Conservation (phyloP, 2,797 vertebrate species). For the Varecia variegata region DNA sequence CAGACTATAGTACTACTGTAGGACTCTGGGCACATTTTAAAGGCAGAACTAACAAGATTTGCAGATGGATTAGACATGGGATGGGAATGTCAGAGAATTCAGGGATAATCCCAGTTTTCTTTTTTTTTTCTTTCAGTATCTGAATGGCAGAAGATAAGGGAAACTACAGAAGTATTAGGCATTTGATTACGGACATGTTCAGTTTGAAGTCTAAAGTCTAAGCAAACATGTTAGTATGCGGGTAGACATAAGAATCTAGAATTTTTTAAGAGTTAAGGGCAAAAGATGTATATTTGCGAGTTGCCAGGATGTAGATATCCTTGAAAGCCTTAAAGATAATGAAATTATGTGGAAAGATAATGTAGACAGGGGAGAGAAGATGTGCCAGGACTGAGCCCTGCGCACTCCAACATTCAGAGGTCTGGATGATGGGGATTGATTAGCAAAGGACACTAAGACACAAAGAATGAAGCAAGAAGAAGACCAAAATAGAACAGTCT, state of each 20-base stretch:
- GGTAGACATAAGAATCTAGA: neutral
- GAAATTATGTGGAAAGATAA: neutral
- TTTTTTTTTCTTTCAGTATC: neutral
- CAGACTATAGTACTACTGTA: neutral
- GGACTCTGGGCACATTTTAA: neutral
- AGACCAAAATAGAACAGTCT: neutral
- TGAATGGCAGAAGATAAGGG: neutral
- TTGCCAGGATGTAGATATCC: neutral
- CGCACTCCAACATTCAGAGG: neutral
- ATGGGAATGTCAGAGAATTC: neutral
- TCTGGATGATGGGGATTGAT: neutral
- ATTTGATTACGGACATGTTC: neutral
- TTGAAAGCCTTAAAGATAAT: neutral
- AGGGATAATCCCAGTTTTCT: neutral
- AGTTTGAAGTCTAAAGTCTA: neutral
- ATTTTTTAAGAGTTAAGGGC: neutral
- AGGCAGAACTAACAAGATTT: neutral
- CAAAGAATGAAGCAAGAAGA: neutral
- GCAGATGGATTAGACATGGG: neutral
- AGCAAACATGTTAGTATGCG: neutral
- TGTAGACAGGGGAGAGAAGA: neutral
- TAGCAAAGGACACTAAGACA: neutral
- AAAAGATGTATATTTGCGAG: neutral
- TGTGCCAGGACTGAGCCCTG: neutral
- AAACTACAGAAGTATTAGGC: neutral